Base-by-base conservation (phyloP, 2,113 vertebrate species). In the Sebastes schlegelii region DNA sequence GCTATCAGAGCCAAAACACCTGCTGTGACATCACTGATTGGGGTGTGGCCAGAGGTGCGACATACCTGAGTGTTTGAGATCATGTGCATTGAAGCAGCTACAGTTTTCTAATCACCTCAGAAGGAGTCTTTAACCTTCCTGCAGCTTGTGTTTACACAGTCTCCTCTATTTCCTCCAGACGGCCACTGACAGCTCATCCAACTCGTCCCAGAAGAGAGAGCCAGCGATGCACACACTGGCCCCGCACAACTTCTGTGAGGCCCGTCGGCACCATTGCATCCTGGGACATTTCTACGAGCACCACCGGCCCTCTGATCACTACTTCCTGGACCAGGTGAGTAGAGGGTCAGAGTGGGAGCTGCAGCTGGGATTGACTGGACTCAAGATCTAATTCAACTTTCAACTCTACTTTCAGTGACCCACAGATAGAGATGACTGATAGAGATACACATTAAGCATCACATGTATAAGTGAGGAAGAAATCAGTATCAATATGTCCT, bases 261-360 rank as follows among this genome's bases (percentile, higher is more conserved):
- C 96, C 63, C 96, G 95, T 42, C 95, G 95, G 82, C 96, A 97
- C 94, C 91, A 93, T 62, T 98, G 97, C 90, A 96, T 98, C 81
- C 93, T 98, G 92, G 97, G 96, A 78, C 96, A 97, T 91, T 91
- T 97, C 74, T 96, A 97, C 0, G 97, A 97, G 88, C 96, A 96
- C 43, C 97, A 96, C 79, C 94, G 95, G 79, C 89, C 91, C 61
- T 77, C 95, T 0, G 97, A 98, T 82, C 97, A 96, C 92, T 97
- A 96, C 93, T 96, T 97, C 89, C 95, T 97, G 82, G 96, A 98
- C 83, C 97, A 97, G 94, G 98, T 98, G 64, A 76, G 92, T 55
- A 0, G 0, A 8, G 19, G 9, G 21, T 5, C 55, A 1, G 52
- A 19, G n/a, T 8, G 0, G 26, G 43, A 11, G 2, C 12, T 43